Evolutionary conservation across 2,888 invertebrate genomes (phyloP).

Genomic region (Cheilosia soror): DNA sequence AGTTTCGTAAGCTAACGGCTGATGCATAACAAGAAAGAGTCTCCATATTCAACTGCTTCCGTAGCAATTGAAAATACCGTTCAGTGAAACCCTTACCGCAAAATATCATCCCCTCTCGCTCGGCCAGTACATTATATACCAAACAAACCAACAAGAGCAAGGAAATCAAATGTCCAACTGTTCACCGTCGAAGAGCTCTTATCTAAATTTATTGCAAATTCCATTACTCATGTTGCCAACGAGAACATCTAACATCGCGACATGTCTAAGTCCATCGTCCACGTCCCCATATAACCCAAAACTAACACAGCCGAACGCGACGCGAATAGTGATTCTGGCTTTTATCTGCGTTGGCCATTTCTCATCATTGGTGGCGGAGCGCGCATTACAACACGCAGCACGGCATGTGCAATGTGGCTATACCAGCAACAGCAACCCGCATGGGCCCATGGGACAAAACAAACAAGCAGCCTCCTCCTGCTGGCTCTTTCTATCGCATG

Average conservation of each 20-base stretch:
- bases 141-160: conserved; percentile 20
- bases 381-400: conserved; percentile 66
- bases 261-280: conserved; percentile 50
- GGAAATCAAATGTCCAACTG: conserved; percentile 49
- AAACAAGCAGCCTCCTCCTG: conserved; percentile 60
- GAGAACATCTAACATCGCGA: conserved; percentile 73
- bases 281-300: conserved; percentile 72
- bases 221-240: conserved; percentile 75
- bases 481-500: conserved; percentile 67
- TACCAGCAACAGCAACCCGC: conserved; percentile 1
- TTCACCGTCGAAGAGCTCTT: conserved; percentile 61
- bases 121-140: not conserved
- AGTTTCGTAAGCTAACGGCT: conserved; percentile 33
- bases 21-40: conserved; percentile 5
- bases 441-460: conserved; percentile 38
- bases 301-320: conserved; percentile 56
- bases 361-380: conserved; percentile 74
- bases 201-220: conserved; percentile 74
- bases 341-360: conserved; percentile 70
- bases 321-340: conserved; percentile 42
- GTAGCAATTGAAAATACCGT: conserved; percentile 40
- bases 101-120: conserved; percentile 10
- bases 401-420: conserved; percentile 32
- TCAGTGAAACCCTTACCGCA: conserved; percentile 10
- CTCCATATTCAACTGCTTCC: conserved; percentile 36